Evolutionary conservation across 2,888 invertebrate species (phyloP), one percentile per base, ranked within the genome.

Genomic region (Clitarchus hookeri): DNA sequence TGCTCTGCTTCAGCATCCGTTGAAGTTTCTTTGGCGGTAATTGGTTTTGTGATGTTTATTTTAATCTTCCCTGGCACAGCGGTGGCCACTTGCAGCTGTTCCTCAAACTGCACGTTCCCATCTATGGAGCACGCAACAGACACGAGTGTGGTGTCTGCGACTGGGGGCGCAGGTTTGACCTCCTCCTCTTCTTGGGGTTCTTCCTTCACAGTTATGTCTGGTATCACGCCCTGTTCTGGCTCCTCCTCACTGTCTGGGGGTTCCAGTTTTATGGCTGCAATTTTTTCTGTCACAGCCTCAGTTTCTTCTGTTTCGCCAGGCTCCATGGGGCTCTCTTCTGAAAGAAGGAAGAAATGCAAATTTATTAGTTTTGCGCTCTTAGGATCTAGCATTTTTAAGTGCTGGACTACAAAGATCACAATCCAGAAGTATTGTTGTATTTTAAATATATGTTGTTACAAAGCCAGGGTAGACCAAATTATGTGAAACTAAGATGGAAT

Each of bases 21-120:
- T 44, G 89, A 88, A 88, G 89, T 88, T 87, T 90, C 91, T 89
- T 92, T 84, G 87, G 88, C 89, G 27, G 88, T 44, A 89, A 95
- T 90, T 16, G 95, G 93, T 91, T 96, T 96, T 89, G 95, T 95
- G 90, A 97, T 97, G 92, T 96, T 97, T 91, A 97, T 97, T 90
- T 96, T 95, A 88, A 97, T 97, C 90, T 94, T 95, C 89, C 93
- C 94, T 87, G 87, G 88, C 88, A 90, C 89, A 19, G 91, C 90
- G n/a, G 83, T 86, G 91, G 92, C 87, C 89, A 91, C 89, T 12
- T 92, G 89, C 27, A 93, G 91, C 19, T 93, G 91, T 86, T 93
- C 93, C 80, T 94, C 94, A 19, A 94, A 91, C 89, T 96, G 96
- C 13, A 95, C 93, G 91, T 97, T 97, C 78, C 96, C 96, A 91